A percentile compares a stretch with the other conserved stretches of the same genome.
Conservation (phyloP, 2,888 invertebrate genomes). For the Coremacera marginata region DNA sequence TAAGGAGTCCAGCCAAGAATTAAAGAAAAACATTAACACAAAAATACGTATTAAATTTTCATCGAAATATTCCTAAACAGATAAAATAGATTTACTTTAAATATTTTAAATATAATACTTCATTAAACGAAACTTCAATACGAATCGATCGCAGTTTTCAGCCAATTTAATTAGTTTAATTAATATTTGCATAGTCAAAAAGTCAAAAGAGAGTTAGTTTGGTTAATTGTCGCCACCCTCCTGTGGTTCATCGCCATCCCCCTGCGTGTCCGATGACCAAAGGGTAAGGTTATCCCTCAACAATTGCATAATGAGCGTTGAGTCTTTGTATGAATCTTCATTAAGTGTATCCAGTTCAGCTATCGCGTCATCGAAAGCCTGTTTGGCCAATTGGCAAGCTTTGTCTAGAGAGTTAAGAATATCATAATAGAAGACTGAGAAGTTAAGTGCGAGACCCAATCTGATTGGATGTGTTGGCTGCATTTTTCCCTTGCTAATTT, state of each 20-base stretch:
- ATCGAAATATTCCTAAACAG: too few species aligned
- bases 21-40: too few species aligned
- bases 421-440: conserved; percentile 99
- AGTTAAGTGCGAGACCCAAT: conserved; percentile 97
- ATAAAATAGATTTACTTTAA: too few species aligned
- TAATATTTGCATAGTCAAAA: conserved; percentile 69
- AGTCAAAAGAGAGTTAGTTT: conserved; percentile 73
- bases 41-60: too few species aligned
- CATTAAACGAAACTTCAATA: too few species aligned
- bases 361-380: conserved; percentile 99
- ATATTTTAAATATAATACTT: too few species aligned
- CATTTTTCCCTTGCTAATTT: conserved; percentile 97
- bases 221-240: conserved; percentile 94
- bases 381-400: conserved; percentile 94
- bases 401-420: conserved; percentile 95
- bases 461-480: conserved; percentile 98
- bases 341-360: conserved; percentile 99
- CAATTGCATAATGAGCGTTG: conserved; percentile 99
- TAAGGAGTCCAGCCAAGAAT: too few species aligned
- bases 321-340: conserved; percentile 99
- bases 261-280: conserved; percentile 96
- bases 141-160: too few species aligned
- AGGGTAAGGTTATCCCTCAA: conserved; percentile 95
- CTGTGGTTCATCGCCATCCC: conserved; percentile 95
- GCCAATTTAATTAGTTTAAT: too few species aligned